Evolutionary conservation across 2,113 vertebrate species (phyloP).

Genomic region (Clarias macrocephalus): DNA sequence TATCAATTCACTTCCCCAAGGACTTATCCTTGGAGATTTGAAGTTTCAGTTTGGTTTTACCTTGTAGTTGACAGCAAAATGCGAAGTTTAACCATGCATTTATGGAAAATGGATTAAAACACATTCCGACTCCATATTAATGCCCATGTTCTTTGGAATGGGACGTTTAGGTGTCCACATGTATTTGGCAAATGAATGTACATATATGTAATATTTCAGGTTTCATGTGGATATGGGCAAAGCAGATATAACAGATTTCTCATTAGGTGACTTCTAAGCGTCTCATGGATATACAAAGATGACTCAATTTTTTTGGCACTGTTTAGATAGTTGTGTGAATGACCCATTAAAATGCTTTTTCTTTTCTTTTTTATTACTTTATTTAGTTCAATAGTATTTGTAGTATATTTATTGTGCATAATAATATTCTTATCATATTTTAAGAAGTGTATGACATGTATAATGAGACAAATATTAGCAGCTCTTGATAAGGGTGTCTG

Average conservation of each 20-base stretch:
- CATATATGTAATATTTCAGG: not conserved
- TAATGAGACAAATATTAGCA: too few species aligned
- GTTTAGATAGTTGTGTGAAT: not conserved
- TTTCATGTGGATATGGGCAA: not conserved
- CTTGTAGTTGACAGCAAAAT: not conserved
- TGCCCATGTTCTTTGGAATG: not conserved
- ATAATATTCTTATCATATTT: not conserved
- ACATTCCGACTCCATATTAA: not conserved
- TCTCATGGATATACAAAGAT: not conserved
- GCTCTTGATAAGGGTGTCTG: too few species aligned
- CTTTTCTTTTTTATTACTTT: not conserved
- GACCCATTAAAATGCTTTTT: not conserved
- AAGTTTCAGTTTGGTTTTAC: not conserved
- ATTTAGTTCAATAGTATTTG: not conserved
- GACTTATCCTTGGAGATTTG: not conserved
- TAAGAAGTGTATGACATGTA: not conserved
- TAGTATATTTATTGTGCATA: not conserved
- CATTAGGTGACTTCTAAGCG: slow-evolving; percentile 2
- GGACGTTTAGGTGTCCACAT: not conserved
- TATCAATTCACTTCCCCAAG: not conserved
- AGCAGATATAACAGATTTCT: slow-evolving; percentile 2
- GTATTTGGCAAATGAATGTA: not conserved
- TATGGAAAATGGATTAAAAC: not conserved
- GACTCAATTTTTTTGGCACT: not conserved
- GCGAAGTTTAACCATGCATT: not conserved